A percentile compares a stretch with the other conserved stretches of the same genome.
phyloP scores from a whole-genome alignment of 2,113 vertebrate species.

The Lepus europaeus region DNA sequence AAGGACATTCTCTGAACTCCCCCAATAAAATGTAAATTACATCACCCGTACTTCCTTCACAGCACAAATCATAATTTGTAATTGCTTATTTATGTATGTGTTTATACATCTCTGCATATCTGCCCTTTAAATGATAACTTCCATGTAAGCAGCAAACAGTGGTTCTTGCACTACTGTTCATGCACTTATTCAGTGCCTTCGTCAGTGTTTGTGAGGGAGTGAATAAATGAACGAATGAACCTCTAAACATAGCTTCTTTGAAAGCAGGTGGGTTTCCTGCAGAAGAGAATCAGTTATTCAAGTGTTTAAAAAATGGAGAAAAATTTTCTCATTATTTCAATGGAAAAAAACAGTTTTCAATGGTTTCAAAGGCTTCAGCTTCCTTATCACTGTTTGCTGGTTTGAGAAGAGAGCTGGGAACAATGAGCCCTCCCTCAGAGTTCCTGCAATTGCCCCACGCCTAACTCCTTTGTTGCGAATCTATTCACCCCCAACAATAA shows the following conservation, averaged over 20 bases:
- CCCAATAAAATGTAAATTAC: background rate
- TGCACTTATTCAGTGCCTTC: background rate
- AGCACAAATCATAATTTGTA: background rate
- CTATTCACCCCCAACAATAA: background rate
- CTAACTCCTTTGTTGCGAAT: background rate
- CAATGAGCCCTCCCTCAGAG: background rate
- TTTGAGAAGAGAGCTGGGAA: background rate
- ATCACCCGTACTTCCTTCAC: background rate
- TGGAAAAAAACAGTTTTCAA: constrained; percentile 43
- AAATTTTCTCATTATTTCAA: constrained; percentile 33
- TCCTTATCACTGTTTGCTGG: background rate
- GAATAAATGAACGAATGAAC: background rate
- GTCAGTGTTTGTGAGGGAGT: background rate
- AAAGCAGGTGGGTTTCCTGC: background rate
- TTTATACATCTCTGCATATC: background rate
- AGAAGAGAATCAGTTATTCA: constrained; percentile 1
- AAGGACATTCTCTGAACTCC: background rate
- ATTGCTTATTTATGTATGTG: background rate
- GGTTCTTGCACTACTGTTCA: background rate
- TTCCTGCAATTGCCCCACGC: background rate
- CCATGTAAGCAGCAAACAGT: background rate
- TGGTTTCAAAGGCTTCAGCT: background rate
- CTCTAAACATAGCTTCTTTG: background rate
- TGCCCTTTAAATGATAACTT: background rate
- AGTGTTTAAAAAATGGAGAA: constrained; percentile 15